Base-by-base conservation (phyloP, 2,888 invertebrate species). In the Trilocha varians region DNA sequence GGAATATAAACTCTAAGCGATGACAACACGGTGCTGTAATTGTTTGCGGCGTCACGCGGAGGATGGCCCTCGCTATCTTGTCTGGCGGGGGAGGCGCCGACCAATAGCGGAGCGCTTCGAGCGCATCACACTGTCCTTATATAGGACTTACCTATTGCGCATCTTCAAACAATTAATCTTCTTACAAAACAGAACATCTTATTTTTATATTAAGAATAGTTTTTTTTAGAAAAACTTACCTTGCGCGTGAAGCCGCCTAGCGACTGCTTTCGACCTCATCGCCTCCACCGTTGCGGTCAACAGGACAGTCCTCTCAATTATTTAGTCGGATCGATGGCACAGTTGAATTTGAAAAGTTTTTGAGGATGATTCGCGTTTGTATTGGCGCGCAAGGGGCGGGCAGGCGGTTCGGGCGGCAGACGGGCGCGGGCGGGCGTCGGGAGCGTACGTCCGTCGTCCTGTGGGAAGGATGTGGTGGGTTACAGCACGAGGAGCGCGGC, bases 221-320 rank as follows among this genome's bases (percentile, higher is more conserved):
- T 39, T 39, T 16, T 13, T 47, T 44, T 50, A 40, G 39, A 43
- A 50, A 34, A 39, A 42, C 88, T 87, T 76, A 91, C 91, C 91
- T 88, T 89, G 90, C 73, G 90, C 87, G 68, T 90, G 88, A 55
- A 91, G 87, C 75, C 88, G 89, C 78, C 91, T 88, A 60, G 91
- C 91, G 58, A 91, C 89, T 65, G 91, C 90, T 78, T 91, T 91
- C 57, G 89, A 90, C 87, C 91, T 89, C 91, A 91, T 91, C 80
- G 87, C 67, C 65, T 65, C 70, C 69, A 67, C 70, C 61, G 64
- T 25, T 25, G 25, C 25, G 25, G 25, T 11, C 8, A 25, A 25
- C 25, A 3, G 11, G 67, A 70, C 63, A 66, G 65, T 68, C 57
- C 56, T 59, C 58, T 73, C 65, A 68, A 74, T 70, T 57, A 73